Percentiles rank a stretch among this genome's conserved stretches.
These are phyloP conservation scores for Lysiphlebus fabarum DNA, from an alignment of 1,140 invertebrate species.

Conservation along the genomic window DNA sequence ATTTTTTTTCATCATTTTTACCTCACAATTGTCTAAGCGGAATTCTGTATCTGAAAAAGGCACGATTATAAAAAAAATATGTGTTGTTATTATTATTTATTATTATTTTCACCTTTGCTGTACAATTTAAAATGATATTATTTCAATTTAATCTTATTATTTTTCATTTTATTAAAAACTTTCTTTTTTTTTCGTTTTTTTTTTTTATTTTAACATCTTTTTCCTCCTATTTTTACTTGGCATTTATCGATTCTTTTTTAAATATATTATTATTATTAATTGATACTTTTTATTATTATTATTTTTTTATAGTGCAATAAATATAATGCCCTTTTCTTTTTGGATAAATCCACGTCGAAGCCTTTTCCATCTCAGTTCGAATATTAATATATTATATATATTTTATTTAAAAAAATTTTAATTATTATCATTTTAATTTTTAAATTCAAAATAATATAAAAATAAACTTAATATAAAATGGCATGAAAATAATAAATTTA, in stretches of 20 bases:
- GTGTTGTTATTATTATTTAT: constrained; percentile 21
- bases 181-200: constrained; percentile 14
- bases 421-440: no score
- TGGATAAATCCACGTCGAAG: no score
- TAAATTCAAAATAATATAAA: no score
- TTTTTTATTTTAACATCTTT: constrained; percentile 21
- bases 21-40: constrained; percentile 37
- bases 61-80: constrained; percentile 54
- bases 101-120: constrained; percentile 31
- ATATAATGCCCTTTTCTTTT: no score
- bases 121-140: constrained; percentile 52
- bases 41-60: constrained; percentile 46
- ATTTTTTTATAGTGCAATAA: constrained; percentile 3
- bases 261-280: constrained; percentile 31
- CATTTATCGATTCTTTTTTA: constrained; percentile 20
- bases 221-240: constrained; percentile 8
- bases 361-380: no score
- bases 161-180: constrained; percentile 20
- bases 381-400: no score
- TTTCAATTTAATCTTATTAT: constrained; percentile 33
- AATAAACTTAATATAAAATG: no score
- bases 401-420: no score
- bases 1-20: constrained; percentile 15
- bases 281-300: constrained; percentile 20
- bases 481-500: no score